These are phyloP conservation scores for Chalcosyrphus nemorum DNA, from an alignment of 2,888 invertebrate species.

Conservation along the genomic window DNA sequence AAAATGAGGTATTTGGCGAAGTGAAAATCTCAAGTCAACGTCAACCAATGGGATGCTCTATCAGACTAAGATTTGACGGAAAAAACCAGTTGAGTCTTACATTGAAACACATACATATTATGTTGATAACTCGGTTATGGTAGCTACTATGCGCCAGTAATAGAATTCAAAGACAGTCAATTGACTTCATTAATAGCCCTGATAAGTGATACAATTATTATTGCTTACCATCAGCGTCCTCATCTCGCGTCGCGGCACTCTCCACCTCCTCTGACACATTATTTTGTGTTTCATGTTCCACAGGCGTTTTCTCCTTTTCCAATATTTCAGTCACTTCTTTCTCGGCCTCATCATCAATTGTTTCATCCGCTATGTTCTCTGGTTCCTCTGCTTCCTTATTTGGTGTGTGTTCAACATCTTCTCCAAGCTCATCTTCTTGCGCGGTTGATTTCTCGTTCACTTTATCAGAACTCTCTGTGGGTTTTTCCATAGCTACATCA, in stretches of 20 bases:
- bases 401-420: conserved; percentile 48
- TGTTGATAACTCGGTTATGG: too few species aligned
- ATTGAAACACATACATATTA: too few species aligned
- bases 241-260: not conserved
- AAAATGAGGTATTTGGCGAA: too few species aligned
- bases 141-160: too few species aligned
- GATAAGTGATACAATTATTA: too few species aligned
- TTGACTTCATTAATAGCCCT: too few species aligned
- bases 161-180: too few species aligned
- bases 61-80: too few species aligned
- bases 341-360: not conserved
- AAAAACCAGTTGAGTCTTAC: too few species aligned
- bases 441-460: conserved; percentile 64
- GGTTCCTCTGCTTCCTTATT: conserved; percentile 56
- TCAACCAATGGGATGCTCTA: too few species aligned
- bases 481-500: conserved; percentile 60
- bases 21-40: too few species aligned
- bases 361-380: conserved; percentile 3
- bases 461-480: conserved; percentile 64
- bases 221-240: conserved; percentile 51
- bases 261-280: not conserved
- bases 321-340: conserved; percentile 9
- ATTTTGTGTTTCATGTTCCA: conserved; percentile 9
- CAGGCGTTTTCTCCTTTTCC: conserved; percentile 23
- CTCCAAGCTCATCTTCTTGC: conserved; percentile 56